Evolutionary conservation across 2,888 invertebrate genomes (phyloP).

Genomic region (Pyrgus malvae): DNA sequence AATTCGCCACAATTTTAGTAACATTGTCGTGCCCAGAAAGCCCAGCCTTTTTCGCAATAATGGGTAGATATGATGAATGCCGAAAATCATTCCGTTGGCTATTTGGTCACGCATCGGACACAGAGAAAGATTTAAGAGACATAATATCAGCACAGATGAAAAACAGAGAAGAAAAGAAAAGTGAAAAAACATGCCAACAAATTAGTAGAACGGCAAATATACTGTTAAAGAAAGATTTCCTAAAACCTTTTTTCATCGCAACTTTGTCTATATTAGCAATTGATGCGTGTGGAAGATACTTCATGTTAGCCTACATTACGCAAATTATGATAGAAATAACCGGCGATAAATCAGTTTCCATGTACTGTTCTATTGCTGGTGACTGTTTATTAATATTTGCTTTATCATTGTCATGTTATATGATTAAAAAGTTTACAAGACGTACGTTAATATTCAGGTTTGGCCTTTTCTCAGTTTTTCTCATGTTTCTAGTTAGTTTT

Average conservation of each 20-base stretch:
- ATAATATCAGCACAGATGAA: conserved; percentile 35
- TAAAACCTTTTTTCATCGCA: conserved; percentile 41
- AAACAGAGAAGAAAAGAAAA: conserved; percentile 18
- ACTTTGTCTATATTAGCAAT: conserved; percentile 40
- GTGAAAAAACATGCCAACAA: background rate
- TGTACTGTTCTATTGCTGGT: conserved; percentile 43
- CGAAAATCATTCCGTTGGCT: conserved; percentile 44
- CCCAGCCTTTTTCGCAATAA: conserved; percentile 46
- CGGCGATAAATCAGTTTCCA: conserved; percentile 39
- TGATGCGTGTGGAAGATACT: conserved; percentile 47
- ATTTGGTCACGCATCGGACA: conserved; percentile 38
- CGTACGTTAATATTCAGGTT: conserved; percentile 43
- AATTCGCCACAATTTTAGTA: conserved; percentile 34
- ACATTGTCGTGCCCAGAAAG: conserved; percentile 50
- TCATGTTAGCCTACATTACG: conserved; percentile 42
- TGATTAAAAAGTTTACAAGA: conserved; percentile 41
- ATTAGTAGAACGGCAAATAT: conserved; percentile 27
- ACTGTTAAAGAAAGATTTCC: conserved; percentile 43
- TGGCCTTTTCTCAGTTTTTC: conserved; percentile 37
- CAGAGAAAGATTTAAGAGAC: conserved; percentile 41
- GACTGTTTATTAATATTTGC: conserved; percentile 43
- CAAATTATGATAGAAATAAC: conserved; percentile 46
- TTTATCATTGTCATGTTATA: conserved; percentile 38
- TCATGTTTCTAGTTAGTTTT: conserved; percentile 43
- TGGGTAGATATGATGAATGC: conserved; percentile 45